Evolutionary conservation across 2,797 vertebrate species (phyloP).

Genomic region (Peromyscus attwateri): DNA sequence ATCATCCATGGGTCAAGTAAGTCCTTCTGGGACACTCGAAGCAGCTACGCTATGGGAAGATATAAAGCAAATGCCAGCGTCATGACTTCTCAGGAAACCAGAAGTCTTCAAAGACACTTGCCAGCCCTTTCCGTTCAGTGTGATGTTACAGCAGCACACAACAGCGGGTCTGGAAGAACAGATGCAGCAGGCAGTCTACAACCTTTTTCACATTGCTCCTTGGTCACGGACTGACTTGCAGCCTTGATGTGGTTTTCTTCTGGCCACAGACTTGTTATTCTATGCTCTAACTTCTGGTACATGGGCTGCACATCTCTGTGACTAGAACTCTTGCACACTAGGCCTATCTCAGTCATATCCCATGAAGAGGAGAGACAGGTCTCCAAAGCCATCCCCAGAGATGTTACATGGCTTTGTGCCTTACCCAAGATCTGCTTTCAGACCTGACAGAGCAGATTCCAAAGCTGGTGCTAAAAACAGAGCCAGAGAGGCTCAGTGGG

Average conservation of each 20-base stretch:
- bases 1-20: not conserved
- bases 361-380: not conserved
- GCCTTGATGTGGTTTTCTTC: not conserved
- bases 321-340: not conserved
- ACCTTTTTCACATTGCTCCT: not conserved
- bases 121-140: not conserved
- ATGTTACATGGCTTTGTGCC: not conserved
- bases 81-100: not conserved
- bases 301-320: rapidly evolving
- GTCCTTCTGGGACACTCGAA: not conserved
- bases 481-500: not conserved
- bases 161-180: not conserved
- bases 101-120: not conserved
- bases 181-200: not conserved
- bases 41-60: not conserved
- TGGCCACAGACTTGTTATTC: not conserved
- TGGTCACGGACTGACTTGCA: not conserved
- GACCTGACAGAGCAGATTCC: not conserved
- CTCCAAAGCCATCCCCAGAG: not conserved
- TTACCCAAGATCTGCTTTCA: not conserved
- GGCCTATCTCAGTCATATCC: not conserved
- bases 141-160: not conserved
- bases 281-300: not conserved
- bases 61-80: not conserved
- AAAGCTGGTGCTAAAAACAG: not conserved